Percentiles rank a stretch among this genome's conserved stretches.
Conservation (phyloP, 2,797 vertebrate species). For the Rhinella marina region DNA sequence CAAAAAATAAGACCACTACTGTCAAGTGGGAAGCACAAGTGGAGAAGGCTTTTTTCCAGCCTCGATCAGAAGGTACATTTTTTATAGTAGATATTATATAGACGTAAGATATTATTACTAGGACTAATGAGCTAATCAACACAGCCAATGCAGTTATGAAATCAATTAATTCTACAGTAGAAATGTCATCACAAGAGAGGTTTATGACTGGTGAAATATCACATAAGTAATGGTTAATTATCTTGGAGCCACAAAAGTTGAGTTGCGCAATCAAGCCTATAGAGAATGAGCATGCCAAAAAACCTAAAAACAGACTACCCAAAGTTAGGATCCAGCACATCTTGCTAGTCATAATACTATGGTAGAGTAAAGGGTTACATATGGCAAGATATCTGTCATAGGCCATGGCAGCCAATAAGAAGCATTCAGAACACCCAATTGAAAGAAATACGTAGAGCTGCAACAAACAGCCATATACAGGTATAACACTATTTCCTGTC, state of each 20-base stretch:
- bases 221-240: slow-evolving; percentile 53
- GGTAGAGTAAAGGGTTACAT: slow-evolving; percentile 43
- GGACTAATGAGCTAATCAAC: background rate
- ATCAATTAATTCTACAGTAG: slow-evolving; percentile 40
- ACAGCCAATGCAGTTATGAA: slow-evolving; percentile 43
- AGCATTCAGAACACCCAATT: slow-evolving; percentile 43
- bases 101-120: slow-evolving; percentile 54
- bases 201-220: slow-evolving; percentile 55
- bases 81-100: slow-evolving; percentile 55
- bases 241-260: slow-evolving; percentile 33
- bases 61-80: slow-evolving; percentile 31
- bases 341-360: slow-evolving; percentile 35
- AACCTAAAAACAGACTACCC: slow-evolving; percentile 34
- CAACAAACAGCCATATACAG: slow-evolving; percentile 8
- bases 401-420: slow-evolving; percentile 48
- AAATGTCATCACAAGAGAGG: slow-evolving; percentile 50
- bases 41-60: slow-evolving; percentile 50
- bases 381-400: slow-evolving; percentile 53
- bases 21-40: slow-evolving; percentile 55
- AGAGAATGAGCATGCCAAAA: slow-evolving; percentile 45
- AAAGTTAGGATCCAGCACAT: slow-evolving; percentile 25
- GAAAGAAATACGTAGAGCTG: slow-evolving; percentile 45
- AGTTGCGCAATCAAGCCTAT: slow-evolving; percentile 42
- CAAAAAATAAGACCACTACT: slow-evolving; percentile 45
- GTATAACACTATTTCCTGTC: background rate